A percentile compares a stretch with the other conserved stretches of the same genome.
Conservation (phyloP, 2,888 invertebrate species). For the Dynastes maya region DNA sequence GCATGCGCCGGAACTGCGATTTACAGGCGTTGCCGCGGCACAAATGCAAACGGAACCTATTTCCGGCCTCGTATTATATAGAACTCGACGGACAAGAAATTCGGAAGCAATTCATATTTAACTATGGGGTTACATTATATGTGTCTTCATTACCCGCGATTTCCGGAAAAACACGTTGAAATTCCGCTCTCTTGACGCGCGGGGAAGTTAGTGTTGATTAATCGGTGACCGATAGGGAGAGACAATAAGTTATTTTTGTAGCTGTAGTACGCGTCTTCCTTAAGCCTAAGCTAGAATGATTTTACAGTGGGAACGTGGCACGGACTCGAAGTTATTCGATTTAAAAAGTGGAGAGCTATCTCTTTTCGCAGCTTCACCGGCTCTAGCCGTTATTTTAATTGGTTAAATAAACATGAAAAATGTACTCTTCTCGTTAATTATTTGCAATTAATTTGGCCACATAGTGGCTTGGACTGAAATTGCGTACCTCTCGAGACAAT, state of each 20-base stretch:
- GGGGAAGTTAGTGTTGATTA: not conserved
- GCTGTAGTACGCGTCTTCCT: constrained; percentile 48
- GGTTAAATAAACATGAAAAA: constrained; percentile 52
- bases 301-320: constrained; percentile 49
- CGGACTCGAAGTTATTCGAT: constrained; percentile 15
- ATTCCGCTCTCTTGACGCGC: no score
- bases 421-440: constrained; percentile 52
- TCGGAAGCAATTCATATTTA: no score
- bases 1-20: no score
- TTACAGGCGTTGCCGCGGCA: no score
- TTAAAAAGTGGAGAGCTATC: constrained; percentile 30
- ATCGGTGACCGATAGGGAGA: not conserved
- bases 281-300: constrained; percentile 50
- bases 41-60: no score
- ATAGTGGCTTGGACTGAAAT: constrained; percentile 50
- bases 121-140: no score
- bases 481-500: constrained; percentile 51
- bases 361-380: constrained; percentile 15
- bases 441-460: constrained; percentile 54
- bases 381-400: constrained; percentile 52
- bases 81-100: no score
- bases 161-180: no score
- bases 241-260: no score
- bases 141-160: no score
- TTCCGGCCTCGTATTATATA: no score